Conservation (phyloP, 2,888 invertebrate species). For the Arctia plantaginis region DNA sequence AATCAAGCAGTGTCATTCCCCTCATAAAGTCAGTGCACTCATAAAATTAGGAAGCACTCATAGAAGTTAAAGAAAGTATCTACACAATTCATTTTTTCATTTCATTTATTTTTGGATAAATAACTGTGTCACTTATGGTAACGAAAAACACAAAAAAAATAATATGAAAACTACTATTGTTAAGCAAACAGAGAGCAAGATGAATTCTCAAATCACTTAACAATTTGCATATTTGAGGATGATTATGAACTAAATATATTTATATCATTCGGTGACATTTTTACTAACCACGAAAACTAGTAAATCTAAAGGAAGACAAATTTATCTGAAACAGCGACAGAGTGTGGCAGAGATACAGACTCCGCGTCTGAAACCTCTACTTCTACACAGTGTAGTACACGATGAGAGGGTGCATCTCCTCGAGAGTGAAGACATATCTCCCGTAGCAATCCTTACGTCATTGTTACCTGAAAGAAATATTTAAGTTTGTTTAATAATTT, state of each 20-base stretch:
- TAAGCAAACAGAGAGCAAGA: too few species aligned
- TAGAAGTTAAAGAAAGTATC: neutral
- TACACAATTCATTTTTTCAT: neutral
- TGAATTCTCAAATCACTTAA: too few species aligned
- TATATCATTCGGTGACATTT: too few species aligned
- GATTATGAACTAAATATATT: too few species aligned
- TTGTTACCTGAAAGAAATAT: neutral
- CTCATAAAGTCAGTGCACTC: too few species aligned
- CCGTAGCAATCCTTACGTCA: neutral
- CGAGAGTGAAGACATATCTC: neutral
- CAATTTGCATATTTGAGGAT: too few species aligned
- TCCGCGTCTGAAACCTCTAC: neutral
- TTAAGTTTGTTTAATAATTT: neutral
- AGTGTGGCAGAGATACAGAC: slow-evolving; percentile 23
- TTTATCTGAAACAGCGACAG: slow-evolving; percentile 16
- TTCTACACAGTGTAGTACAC: neutral
- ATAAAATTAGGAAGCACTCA: too few species aligned
- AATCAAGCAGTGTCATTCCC: too few species aligned
- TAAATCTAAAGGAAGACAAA: neutral
- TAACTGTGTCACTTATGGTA: too few species aligned
- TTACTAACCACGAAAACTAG: too few species aligned
- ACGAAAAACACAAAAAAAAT: too few species aligned
- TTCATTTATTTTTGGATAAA: neutral
- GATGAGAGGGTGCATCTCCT: neutral
- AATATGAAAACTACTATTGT: too few species aligned